Base-by-base conservation (phyloP, 2,888 invertebrate genomes). In the Tuta absoluta region DNA sequence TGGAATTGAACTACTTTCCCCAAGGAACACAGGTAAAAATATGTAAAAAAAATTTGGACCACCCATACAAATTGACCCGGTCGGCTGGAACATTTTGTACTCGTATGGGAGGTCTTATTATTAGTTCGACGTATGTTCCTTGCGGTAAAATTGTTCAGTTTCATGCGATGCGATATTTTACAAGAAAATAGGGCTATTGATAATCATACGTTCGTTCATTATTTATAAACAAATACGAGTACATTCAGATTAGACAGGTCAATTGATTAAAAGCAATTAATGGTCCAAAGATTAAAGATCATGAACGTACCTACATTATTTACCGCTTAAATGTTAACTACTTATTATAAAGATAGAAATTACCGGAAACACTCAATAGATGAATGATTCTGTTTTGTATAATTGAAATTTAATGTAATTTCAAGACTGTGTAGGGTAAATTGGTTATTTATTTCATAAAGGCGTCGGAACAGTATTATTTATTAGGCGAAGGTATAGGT, bases 371-470 rank as follows among this genome's bases (percentile, higher is more conserved):
- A 33, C 4, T 33, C 45, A n/a, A 3, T 12, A 45, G 45, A 45
- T 17, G 45, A 17, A 45, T 3, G 14, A 41, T 41, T 12, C 5
- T n/a, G 8, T 45, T 45, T n/a, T n/a, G 45, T 17, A n/a, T 45
- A 41, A 41, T 41, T 41, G 41, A 41, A 45, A 45, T 45, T 45
- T n/a, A 11, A 45, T 17, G n/a, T 45, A 45, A 41, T 41, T 41
- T 41, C 37, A 37, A 41, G 14, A 41, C 38, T 11, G 33, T 41
- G 14, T 1, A 12, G 14, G 45, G 45, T 7, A 45, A n/a, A 45
- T n/a, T 5, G 17, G 45, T 45, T n/a, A 45, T 45, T 45, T 45
- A 45, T 45, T 45, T 45, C 17, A 45, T 45, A 7, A 45, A n/a
- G n/a, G 17, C n/a, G 45, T 45, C 45, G 1, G 17, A 45, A 45